Evolutionary conservation across 2,888 invertebrate species (phyloP), one percentile per base, ranked within the genome.

Genomic region (Parthenolecanium corni): DNA sequence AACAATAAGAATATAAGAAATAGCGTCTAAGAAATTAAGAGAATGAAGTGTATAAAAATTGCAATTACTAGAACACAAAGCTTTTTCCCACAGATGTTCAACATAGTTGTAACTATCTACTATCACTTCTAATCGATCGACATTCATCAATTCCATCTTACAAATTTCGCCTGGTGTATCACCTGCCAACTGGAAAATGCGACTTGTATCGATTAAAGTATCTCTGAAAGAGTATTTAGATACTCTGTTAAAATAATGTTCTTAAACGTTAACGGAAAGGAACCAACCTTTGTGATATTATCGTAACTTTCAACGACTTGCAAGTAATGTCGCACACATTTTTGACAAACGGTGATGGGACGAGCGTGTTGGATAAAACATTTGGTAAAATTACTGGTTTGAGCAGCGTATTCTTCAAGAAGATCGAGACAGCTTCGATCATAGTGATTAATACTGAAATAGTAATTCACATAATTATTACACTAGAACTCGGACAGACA

Each of bases 91-190:
- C 66, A 83, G 72, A 68, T 76, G 72, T 64, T 74, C 69, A 67
- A 79, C 78, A 69, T 77, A 79, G 51, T 76, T 71, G 73, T 81
- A 79, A 66, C 80, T 77, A 64, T 77, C 76, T 66, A 79, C 72
- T 21, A 84, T 75, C 53, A 80, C 79, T 75, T 83, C 78, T 62
- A 84, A 71, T 68, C 82, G 75, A 70, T 84, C 84, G 61, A 79
- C 74, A 67, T 82, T 81, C 65, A 80, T 74, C 67, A 78, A 80
- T 65, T 78, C 70, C 64, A 79, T 77, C 67, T 78, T 76, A 71
- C 84, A 84, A 20, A 69, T 65, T 25, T 79, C 73, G 31, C 77
- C 80, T n/a, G 75, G 64, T 52, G 18, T 20, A 61, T 18, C 24
- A n/a, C 14, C n/a, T 44, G 40, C 36, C 11, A 54, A 31, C 42